phyloP scores from a whole-genome alignment of 2,797 vertebrate species.

The Sciurus carolinensis region DNA sequence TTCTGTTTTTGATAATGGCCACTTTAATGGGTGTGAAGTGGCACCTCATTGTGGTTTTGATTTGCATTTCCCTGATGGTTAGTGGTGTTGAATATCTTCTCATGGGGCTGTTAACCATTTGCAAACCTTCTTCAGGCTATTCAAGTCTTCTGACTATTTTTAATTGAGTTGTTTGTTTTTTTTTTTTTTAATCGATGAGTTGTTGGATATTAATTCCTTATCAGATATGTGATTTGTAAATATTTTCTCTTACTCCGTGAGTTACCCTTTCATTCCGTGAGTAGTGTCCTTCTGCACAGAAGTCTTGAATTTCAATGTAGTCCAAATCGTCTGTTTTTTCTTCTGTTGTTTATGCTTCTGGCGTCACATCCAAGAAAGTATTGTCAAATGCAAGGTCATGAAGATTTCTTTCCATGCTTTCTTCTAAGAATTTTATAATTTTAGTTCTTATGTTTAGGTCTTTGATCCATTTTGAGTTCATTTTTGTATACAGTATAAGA shows the following conservation, averaged over 20 bases:
- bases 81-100: background rate
- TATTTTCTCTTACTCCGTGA: background rate
- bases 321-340: background rate
- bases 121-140: background rate
- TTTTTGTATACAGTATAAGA: background rate
- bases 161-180: background rate
- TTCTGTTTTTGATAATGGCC: background rate
- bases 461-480: slow-evolving; percentile 17
- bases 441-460: background rate
- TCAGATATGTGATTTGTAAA: background rate
- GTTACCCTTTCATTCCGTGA: background rate
- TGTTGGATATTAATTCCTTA: slow-evolving; percentile 1
- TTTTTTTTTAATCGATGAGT: background rate
- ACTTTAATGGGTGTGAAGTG: background rate
- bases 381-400: background rate
- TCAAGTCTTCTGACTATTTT: background rate
- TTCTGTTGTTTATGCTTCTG: background rate
- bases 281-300: background rate
- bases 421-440: slow-evolving; percentile 14
- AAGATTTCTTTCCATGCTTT: background rate
- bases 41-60: background rate
- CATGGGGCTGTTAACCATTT: background rate
- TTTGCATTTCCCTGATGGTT: background rate
- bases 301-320: background rate
- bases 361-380: background rate